Conservation (phyloP, 1,140 invertebrate genomes). For the Pararge aegeria region DNA sequence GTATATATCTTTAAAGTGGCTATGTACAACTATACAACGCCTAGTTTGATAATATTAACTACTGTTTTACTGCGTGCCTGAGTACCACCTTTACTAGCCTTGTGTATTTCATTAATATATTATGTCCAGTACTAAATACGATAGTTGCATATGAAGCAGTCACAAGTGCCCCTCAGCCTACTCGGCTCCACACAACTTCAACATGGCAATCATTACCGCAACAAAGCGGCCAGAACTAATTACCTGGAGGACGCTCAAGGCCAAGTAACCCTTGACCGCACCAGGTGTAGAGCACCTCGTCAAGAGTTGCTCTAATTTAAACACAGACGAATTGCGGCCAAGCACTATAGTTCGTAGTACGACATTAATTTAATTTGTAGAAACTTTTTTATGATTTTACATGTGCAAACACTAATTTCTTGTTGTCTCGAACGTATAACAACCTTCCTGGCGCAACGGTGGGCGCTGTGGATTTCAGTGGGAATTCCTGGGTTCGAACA, state of each 20-base stretch:
- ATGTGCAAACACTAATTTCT: too few relatives aligned
- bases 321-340: constrained; percentile 10
- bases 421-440: too few relatives aligned
- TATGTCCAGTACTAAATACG: not conserved
- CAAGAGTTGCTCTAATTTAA: constrained; percentile 15
- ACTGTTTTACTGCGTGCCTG: too few relatives aligned
- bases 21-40: too few relatives aligned
- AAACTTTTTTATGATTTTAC: not conserved
- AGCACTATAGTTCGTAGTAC: not conserved
- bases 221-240: constrained; percentile 39
- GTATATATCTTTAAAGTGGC: too few relatives aligned
- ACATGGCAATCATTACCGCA: constrained; percentile 29
- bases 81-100: too few relatives aligned
- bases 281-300: constrained; percentile 26
- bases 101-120: too few relatives aligned
- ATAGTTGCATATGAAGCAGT: not conserved
- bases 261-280: constrained; percentile 31
- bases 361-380: constrained; percentile 9
- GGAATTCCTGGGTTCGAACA: too few relatives aligned
- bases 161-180: not conserved
- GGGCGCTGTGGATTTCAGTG: too few relatives aligned
- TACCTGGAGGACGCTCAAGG: constrained; percentile 27
- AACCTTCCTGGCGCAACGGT: too few relatives aligned
- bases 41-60: too few relatives aligned
- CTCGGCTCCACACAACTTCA: not conserved